These are phyloP conservation scores for Habrosyne pyritoides DNA, from an alignment of 2,888 invertebrate genomes.

Conservation along the genomic window DNA sequence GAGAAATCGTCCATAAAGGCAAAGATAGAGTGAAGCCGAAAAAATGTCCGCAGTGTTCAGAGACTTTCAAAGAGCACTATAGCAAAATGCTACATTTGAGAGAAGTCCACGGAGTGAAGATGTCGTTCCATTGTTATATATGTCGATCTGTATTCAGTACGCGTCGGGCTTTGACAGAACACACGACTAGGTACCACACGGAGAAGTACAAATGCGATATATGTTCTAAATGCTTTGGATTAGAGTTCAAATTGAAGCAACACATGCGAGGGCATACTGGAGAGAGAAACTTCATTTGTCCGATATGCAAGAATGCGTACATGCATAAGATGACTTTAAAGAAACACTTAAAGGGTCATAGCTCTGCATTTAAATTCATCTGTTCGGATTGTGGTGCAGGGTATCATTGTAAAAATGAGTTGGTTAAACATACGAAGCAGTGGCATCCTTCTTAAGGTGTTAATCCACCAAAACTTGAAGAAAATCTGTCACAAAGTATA, in stretches of 20 bases:
- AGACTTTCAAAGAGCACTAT: slow-evolving; percentile 58
- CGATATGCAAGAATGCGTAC: slow-evolving; percentile 68
- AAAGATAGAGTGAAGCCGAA: slow-evolving; percentile 40
- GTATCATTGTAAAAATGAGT: slow-evolving; percentile 37
- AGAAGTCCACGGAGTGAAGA: slow-evolving; percentile 48
- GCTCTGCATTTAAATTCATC: slow-evolving; percentile 30
- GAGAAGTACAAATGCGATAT: slow-evolving; percentile 70
- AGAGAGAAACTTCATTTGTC: slow-evolving; percentile 65
- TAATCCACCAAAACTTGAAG: no score
- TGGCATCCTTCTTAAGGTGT: slow-evolving; percentile 33
- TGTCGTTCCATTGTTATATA: slow-evolving; percentile 47
- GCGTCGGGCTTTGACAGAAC: slow-evolving; percentile 53
- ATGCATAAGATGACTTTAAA: slow-evolving; percentile 64
- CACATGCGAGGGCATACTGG: slow-evolving; percentile 70
- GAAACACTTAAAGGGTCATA: slow-evolving; percentile 71
- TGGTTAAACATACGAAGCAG: slow-evolving; percentile 33
- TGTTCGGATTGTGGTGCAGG: slow-evolving; percentile 41
- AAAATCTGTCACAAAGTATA: no score
- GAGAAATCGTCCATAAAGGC: slow-evolving; percentile 57
- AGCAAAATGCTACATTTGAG: slow-evolving; percentile 53
- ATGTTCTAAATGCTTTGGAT: slow-evolving; percentile 71
- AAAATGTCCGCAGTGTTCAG: slow-evolving; percentile 49
- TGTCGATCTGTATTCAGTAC: slow-evolving; percentile 47
- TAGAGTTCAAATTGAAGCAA: slow-evolving; percentile 68
- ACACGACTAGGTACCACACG: slow-evolving; percentile 58